A percentile compares a stretch with the other conserved stretches of the same genome.
These are phyloP conservation scores for Peromyscus californicus DNA, from an alignment of 2,113 vertebrate species.

Conservation along the genomic window DNA sequence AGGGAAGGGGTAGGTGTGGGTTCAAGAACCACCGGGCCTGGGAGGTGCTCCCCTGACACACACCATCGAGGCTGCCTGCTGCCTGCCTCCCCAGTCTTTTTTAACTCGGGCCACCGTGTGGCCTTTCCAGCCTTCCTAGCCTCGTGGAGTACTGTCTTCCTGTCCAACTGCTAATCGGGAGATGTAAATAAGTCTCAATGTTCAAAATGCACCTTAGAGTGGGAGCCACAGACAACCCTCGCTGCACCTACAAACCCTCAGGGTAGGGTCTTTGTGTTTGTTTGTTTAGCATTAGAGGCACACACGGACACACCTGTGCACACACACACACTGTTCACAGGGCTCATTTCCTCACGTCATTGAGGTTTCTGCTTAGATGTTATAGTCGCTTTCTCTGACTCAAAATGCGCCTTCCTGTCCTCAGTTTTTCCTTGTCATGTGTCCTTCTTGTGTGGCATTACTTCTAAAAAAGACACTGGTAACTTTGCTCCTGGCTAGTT, in stretches of 20 bases:
- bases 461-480: not conserved
- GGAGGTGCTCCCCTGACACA: not conserved
- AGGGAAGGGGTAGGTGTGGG: not conserved
- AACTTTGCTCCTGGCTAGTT: not conserved
- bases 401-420: not conserved
- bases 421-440: not conserved
- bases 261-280: not conserved
- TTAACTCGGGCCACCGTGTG: not conserved
- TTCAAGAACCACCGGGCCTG: not conserved
- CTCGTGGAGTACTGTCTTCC: not conserved
- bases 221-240: not conserved
- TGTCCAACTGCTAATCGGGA: not conserved
- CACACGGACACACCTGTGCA: not conserved
- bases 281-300: not conserved
- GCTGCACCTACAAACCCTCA: not conserved
- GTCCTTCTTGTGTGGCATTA: not conserved
- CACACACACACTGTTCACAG: not conserved
- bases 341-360: not conserved
- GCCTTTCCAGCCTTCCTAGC: not conserved
- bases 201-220: not conserved
- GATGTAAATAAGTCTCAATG: not conserved
- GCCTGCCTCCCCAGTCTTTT: not conserved
- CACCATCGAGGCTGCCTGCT: not conserved
- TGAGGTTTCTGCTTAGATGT: not conserved
- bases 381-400: not conserved